phyloP scores from a whole-genome alignment of 1,140 invertebrate genomes.

The Drosophila takahashii region DNA sequence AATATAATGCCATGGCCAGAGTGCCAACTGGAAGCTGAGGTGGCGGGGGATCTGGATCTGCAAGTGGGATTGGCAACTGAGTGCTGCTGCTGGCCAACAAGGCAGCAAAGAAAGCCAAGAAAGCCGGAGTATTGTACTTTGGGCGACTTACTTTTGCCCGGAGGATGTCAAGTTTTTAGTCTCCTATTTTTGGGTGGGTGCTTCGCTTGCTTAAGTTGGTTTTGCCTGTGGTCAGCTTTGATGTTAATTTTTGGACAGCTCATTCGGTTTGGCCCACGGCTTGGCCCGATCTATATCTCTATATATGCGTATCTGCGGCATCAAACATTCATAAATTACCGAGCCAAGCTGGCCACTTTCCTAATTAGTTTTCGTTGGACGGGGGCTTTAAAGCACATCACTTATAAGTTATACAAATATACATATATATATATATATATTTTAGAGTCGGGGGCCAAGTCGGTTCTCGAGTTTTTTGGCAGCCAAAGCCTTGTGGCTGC shows the following conservation, averaged over 20 bases:
- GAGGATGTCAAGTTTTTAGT: conserved; percentile 66
- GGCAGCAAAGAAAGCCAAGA: too few species aligned
- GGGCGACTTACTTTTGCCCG: conserved; percentile 67
- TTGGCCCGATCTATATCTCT: conserved; percentile 21
- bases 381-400: conserved; percentile 52
- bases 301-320: conserved; percentile 20
- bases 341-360: conserved; percentile 46
- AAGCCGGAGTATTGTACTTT: conserved; percentile 42
- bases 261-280: conserved; percentile 33
- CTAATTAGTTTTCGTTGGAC: conserved; percentile 61
- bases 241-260: conserved; percentile 54
- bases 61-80: conserved; percentile 21
- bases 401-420: conserved; percentile 39
- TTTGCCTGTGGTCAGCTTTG: conserved; percentile 38
- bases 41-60: not conserved
- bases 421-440: conserved; percentile 17
- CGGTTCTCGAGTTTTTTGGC: conserved; percentile 16
- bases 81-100: conserved; percentile 41
- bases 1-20: conserved; percentile 70
- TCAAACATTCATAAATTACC: conserved; percentile 61
- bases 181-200: conserved; percentile 15
- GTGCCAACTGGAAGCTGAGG: conserved; percentile 33
- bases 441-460: not conserved
- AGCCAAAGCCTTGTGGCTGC: conserved; percentile 35
- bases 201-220: conserved; percentile 24